Conservation (phyloP, 1,140 invertebrate genomes). For the Hetaerina americana region DNA sequence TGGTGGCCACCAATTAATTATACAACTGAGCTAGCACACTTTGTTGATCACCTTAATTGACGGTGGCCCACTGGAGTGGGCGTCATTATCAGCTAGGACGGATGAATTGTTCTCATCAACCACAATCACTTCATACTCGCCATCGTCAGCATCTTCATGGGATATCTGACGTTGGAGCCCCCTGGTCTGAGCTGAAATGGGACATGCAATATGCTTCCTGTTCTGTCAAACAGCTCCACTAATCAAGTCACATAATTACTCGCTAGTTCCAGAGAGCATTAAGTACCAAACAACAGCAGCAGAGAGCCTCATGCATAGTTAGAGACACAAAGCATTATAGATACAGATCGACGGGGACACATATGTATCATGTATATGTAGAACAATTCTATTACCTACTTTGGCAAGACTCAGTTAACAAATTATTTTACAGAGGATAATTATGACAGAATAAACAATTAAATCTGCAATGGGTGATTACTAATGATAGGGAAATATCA, state of each 20-base stretch:
- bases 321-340: too few relatives aligned
- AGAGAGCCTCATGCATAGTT: background rate
- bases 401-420: too few relatives aligned
- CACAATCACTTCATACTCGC: constrained; percentile 77
- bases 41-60: constrained; percentile 66
- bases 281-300: too few relatives aligned
- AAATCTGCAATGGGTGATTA: too few relatives aligned
- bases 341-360: background rate
- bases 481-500: too few relatives aligned
- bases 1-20: too few relatives aligned
- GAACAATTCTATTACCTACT: too few relatives aligned
- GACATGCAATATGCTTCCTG: constrained; percentile 9
- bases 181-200: constrained; percentile 14
- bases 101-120: constrained; percentile 80
- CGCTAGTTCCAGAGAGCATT: background rate
- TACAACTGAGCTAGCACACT: too few relatives aligned
- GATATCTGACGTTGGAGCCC: constrained; percentile 28
- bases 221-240: constrained; percentile 2
- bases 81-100: constrained; percentile 60
- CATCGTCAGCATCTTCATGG: constrained; percentile 40
- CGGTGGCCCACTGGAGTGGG: constrained; percentile 51
- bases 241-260: background rate
- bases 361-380: too few relatives aligned
- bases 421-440: too few relatives aligned
- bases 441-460: too few relatives aligned